These are phyloP conservation scores for Craterocephalus amniculus DNA, from an alignment of 2,797 vertebrate genomes.

Conservation along the genomic window DNA sequence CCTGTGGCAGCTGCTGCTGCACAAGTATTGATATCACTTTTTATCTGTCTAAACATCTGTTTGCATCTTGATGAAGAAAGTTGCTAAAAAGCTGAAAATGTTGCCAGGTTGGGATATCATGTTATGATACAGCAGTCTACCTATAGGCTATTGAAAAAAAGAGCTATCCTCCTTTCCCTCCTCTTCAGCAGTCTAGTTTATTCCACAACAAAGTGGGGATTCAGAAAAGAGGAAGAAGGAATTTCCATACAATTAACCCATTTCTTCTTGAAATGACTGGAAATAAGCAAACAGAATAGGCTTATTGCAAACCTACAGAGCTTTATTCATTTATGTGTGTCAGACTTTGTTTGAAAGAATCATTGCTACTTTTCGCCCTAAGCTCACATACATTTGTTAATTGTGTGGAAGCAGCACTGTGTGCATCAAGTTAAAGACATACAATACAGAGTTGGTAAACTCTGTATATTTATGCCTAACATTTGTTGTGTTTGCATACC, in stretches of 20 bases:
- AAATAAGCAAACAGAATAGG: constrained; percentile 5
- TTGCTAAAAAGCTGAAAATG: neutral
- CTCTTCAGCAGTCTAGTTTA: neutral
- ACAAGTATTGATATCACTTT: neutral
- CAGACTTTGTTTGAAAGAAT: constrained; percentile 7
- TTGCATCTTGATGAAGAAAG: neutral
- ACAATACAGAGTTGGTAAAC: neutral
- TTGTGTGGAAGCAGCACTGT: neutral
- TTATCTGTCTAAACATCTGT: neutral
- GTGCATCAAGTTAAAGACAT: constrained; percentile 11
- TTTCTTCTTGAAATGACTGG: constrained; percentile 21
- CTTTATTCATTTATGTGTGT: neutral
- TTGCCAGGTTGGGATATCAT: constrained; percentile 29
- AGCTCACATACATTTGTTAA: constrained; percentile 12
- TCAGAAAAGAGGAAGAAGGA: neutral
- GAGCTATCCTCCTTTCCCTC: constrained; percentile 6
- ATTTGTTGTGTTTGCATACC: constrained; percentile 1
- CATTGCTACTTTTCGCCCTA: constrained; percentile 6
- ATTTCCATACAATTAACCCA: constrained; percentile 27
- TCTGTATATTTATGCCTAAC: neutral
- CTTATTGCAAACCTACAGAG: neutral
- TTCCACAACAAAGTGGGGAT: neutral
- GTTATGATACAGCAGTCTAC: constrained; percentile 12
- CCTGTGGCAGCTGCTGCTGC: no score
- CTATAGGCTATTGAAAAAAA: neutral